Conservation (phyloP, 2,797 vertebrate genomes). For the Muraenolepis orangiensis region DNA sequence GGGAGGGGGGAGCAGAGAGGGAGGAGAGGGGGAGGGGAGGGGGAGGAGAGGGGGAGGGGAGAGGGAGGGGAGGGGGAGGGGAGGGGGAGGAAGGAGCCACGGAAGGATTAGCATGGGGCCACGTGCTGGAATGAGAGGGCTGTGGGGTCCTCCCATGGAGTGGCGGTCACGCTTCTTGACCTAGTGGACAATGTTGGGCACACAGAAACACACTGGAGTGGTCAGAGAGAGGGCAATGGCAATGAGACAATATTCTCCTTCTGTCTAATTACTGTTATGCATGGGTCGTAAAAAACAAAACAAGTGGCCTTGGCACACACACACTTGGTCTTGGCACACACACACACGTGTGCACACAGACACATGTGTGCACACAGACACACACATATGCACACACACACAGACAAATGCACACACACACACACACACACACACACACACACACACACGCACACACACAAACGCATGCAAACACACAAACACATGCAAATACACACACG, state of each 20-base stretch:
- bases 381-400: neutral
- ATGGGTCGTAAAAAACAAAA: neutral
- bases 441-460: neutral
- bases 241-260: neutral
- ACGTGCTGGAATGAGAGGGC: slow-evolving; percentile 25
- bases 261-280: neutral
- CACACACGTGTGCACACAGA: neutral
- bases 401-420: too few species aligned
- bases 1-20: neutral
- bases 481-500: too few species aligned
- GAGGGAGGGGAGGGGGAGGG: slow-evolving; percentile 7
- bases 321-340: neutral
- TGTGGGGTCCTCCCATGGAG: slow-evolving; percentile 13
- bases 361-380: neutral
- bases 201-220: slow-evolving; percentile 5
- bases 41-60: too few species aligned
- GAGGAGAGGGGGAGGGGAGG: slow-evolving; percentile 9
- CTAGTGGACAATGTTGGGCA: slow-evolving; percentile 25
- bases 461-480: too few species aligned
- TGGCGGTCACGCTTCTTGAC: slow-evolving; percentile 6
- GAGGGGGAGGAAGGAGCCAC: neutral
- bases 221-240: neutral
- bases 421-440: too few species aligned
- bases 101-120: slow-evolving; percentile 45
- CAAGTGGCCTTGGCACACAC: too few species aligned